Conservation (phyloP, 2,888 invertebrate species). For the Ischnus inquisitorius region DNA sequence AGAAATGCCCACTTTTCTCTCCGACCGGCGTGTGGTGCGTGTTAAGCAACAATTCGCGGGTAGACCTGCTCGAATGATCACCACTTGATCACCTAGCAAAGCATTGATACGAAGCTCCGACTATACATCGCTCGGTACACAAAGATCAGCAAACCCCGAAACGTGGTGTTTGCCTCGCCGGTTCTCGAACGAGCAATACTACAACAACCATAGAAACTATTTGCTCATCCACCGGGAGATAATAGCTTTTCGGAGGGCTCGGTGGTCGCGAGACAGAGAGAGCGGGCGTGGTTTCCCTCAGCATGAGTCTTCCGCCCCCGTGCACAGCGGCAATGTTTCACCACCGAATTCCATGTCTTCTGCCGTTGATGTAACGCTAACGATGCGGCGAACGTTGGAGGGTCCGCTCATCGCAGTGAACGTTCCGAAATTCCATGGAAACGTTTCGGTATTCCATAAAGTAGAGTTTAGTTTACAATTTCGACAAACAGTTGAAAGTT, state of each 20-base stretch:
- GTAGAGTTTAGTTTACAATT: slow-evolving; percentile 69
- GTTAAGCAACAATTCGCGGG: no score
- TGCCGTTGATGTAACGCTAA: slow-evolving; percentile 61
- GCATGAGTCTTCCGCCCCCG: slow-evolving; percentile 28
- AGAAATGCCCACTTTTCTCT: no score
- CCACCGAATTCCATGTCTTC: slow-evolving; percentile 60
- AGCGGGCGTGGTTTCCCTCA: slow-evolving; percentile 5
- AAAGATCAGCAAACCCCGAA: slow-evolving; percentile 34
- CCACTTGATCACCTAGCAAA: slow-evolving; percentile 3
- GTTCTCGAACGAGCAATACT: slow-evolving; percentile 45
- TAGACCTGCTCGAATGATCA: background rate
- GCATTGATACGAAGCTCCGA: background rate
- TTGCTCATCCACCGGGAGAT: slow-evolving; percentile 54
- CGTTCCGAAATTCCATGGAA: slow-evolving; percentile 49
- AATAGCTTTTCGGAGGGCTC: slow-evolving; percentile 35
- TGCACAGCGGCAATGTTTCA: slow-evolving; percentile 37
- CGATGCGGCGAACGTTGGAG: slow-evolving; percentile 42
- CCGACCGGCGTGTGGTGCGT: no score
- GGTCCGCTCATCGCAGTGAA: slow-evolving; percentile 54
- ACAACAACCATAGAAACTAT: slow-evolving; percentile 65
- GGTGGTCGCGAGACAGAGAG: slow-evolving; percentile 38
- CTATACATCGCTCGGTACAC: background rate
- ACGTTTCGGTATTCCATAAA: slow-evolving; percentile 72
- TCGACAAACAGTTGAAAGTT: slow-evolving; percentile 2
- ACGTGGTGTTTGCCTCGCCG: slow-evolving; percentile 35